Percentiles rank a stretch among this genome's conserved stretches.
phyloP scores from a whole-genome alignment of 2,888 invertebrate species.

The Biston betularia region DNA sequence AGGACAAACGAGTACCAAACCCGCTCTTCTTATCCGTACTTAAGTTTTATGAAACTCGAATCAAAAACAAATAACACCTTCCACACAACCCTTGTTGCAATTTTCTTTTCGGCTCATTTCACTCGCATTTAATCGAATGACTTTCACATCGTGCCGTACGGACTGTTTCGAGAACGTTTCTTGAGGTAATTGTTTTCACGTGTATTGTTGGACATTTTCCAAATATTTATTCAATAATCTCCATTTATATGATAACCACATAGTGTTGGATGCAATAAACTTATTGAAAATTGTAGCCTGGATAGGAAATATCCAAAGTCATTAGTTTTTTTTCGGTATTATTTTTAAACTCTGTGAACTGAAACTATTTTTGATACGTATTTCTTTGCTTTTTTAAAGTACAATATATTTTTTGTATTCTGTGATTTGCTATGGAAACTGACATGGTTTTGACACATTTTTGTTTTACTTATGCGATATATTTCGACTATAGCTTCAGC shows the following conservation, averaged over 20 bases:
- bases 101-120: conserved; percentile 60
- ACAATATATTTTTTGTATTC: too few species aligned
- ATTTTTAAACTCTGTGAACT: too few species aligned
- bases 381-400: too few species aligned
- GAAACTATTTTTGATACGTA: too few species aligned
- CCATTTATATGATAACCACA: background rate
- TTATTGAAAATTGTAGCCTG: too few species aligned
- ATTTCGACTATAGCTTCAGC: too few species aligned
- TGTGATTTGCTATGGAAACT: too few species aligned
- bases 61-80: conserved; percentile 51
- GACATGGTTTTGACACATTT: too few species aligned
- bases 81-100: conserved; percentile 56
- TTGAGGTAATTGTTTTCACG: conserved; percentile 13
- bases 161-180: conserved; percentile 45
- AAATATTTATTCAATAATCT: background rate
- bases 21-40: conserved; percentile 42
- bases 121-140: conserved; percentile 60
- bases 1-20: conserved; percentile 38
- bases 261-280: too few species aligned
- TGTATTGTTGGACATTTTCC: background rate
- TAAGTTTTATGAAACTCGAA: conserved; percentile 49
- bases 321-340: too few species aligned
- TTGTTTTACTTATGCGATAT: too few species aligned
- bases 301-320: too few species aligned
- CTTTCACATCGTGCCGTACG: conserved; percentile 50